Percentiles rank a stretch among this genome's conserved stretches.
Conservation (phyloP, 2,797 vertebrate species). For the Pachyuromys duprasi region DNA sequence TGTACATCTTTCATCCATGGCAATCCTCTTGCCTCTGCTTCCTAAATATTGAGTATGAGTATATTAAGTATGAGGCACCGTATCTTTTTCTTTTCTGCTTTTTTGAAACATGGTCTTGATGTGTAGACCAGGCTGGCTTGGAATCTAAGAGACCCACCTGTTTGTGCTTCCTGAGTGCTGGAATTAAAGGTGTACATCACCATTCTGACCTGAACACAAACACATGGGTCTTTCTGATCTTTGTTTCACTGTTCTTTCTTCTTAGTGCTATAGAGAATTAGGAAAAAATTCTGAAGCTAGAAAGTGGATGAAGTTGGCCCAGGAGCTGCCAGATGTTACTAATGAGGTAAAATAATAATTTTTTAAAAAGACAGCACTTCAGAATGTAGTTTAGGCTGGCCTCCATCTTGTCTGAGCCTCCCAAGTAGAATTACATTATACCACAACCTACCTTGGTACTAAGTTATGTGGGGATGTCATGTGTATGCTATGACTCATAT, state of each 20-base stretch:
- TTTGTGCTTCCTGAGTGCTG: background rate
- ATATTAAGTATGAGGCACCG: background rate
- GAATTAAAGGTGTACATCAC: background rate
- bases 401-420: background rate
- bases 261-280: conserved; percentile 95
- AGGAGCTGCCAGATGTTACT: conserved; percentile 85
- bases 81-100: background rate
- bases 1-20: background rate
- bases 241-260: background rate
- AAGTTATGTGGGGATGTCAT: background rate
- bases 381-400: background rate
- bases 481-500: background rate
- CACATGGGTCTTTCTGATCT: background rate
- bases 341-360: conserved; percentile 82
- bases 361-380: background rate
- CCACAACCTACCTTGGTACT: conserved; percentile 63
- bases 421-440: no score
- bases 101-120: background rate
- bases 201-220: background rate
- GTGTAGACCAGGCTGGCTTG: background rate
- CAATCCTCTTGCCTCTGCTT: background rate
- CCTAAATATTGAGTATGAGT: background rate
- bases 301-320: conserved; percentile 91
- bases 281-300: conserved; percentile 90
- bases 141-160: background rate